Base-by-base conservation (phyloP, 2,797 vertebrate genomes). In the Syngnathus acus region DNA sequence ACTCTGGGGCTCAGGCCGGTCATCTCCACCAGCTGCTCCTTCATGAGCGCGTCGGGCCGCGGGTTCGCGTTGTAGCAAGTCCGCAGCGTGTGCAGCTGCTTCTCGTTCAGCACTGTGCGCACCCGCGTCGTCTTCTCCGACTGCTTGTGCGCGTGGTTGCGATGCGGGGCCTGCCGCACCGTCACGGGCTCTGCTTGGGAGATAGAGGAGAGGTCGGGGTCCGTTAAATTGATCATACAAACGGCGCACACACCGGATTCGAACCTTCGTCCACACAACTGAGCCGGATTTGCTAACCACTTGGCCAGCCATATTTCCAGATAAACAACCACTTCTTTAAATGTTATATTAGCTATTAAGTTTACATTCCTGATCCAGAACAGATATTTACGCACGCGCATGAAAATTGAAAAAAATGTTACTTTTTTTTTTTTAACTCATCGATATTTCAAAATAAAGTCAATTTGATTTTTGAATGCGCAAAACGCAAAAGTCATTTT, bases 21-120 rank as follows among this genome's bases (percentile, higher is more conserved):
- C 95, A 98, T 95, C 86, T 98, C 95, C 84, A 97, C 95, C 68
- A 98, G 92, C 90, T 96, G 95, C 84, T 98, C 96, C 88, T 98
- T 98, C 93, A 97, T 94, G 65, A 96, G 91, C 48, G 96, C 95
- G 77, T 98, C 96, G 2, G 96, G 96, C 74, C 95, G 84, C 66
- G 96, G 95, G 89, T 98, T 98, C 71, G 95, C 93, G 23, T 92
- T 94, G 72, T 98, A 98, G 89, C 96, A 98, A 54, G 95, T 97
- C 81, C 94, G 90, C 83, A 98, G 79, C 2, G 94, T 95, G 87
- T 96, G 94, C 66, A 98, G 90, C 86, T 98, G 96, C 84, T 96
- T 94, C 89, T 96, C 94, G 80, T 97, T 98, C 76, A 98, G 91
- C 75, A 98, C 95, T 1, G 96, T 98, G 72, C 96, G 77, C 38